Evolutionary conservation across 2,797 vertebrate genomes (phyloP).

Genomic region (Natrix natrix): DNA sequence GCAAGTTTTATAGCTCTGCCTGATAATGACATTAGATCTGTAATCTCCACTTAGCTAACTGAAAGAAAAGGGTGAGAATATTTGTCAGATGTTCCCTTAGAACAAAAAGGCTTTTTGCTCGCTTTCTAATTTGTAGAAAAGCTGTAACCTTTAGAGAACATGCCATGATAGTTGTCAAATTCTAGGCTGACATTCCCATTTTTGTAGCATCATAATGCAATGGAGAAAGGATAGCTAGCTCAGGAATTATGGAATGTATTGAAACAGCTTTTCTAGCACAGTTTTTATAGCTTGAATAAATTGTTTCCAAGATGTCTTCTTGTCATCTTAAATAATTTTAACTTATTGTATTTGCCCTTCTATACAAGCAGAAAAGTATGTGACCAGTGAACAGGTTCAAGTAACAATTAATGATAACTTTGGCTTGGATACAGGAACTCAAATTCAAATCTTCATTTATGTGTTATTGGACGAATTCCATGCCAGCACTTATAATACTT

Average conservation of each 20-base stretch:
- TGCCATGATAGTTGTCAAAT: background rate
- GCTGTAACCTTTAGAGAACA: background rate
- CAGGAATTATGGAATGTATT: background rate
- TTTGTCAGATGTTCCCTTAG: background rate
- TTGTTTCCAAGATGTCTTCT: background rate
- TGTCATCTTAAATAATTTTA: background rate
- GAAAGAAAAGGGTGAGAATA: background rate
- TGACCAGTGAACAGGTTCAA: background rate
- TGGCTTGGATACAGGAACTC: background rate
- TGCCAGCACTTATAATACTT: background rate
- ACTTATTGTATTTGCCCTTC: background rate
- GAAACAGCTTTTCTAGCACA: background rate
- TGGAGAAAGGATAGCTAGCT: no score
- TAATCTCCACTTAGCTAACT: background rate
- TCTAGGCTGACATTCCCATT: background rate
- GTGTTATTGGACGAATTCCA: background rate
- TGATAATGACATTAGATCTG: slow-evolving; percentile 35
- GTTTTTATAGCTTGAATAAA: background rate
- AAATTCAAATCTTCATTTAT: background rate
- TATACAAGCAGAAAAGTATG: background rate
- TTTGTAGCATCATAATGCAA: background rate
- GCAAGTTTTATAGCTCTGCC: slow-evolving; percentile 46
- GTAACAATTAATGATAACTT: background rate
- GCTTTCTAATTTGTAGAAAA: background rate
- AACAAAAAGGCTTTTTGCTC: background rate